A percentile compares a stretch with the other conserved stretches of the same genome.
Evolutionary conservation across 37 sponge, comb jelly and placozoan species (phyloP).

Genomic region (Eunapius fragilis): DNA sequence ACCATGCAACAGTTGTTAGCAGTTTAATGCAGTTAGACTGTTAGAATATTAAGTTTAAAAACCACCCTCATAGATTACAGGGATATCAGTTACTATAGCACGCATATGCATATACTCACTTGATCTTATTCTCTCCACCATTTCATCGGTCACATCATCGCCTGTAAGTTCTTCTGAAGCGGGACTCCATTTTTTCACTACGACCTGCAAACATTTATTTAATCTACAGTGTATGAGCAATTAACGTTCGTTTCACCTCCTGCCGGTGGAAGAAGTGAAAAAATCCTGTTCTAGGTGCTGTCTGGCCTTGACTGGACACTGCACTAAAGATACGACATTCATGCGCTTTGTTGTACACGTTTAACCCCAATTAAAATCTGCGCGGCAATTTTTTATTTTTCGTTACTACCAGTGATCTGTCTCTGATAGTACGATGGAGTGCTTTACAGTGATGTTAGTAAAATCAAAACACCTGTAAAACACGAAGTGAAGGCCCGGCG

Average conservation of each 20-base stretch:
- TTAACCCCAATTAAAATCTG: not conserved
- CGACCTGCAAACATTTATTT: conserved; percentile 36
- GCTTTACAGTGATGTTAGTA: too few relatives aligned
- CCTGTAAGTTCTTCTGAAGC: conserved; percentile 58
- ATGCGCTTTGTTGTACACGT: not conserved
- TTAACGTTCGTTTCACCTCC: conserved; percentile 56
- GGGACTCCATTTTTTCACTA: conserved; percentile 72
- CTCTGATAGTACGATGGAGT: too few relatives aligned
- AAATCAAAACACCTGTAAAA: conserved; percentile 68
- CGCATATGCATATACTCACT: not conserved
- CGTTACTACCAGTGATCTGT: too few relatives aligned
- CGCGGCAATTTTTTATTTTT: too few relatives aligned
- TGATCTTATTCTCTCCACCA: conserved; percentile 30
- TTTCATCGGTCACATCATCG: conserved; percentile 32
- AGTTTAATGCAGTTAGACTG: too few relatives aligned
- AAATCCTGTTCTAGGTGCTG: conserved; percentile 93
- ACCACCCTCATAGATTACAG: not conserved
- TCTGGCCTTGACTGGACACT: conserved; percentile 77
- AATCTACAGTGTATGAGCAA: not conserved
- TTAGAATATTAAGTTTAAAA: too few relatives aligned
- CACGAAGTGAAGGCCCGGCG: conserved; percentile 93
- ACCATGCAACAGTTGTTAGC: too few relatives aligned
- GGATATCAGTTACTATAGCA: too few relatives aligned
- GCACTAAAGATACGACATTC: conserved; percentile 44
- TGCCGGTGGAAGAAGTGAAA: conserved; percentile 81